phyloP scores from a whole-genome alignment of 1,140 invertebrate genomes.

The Telenomus remus region DNA sequence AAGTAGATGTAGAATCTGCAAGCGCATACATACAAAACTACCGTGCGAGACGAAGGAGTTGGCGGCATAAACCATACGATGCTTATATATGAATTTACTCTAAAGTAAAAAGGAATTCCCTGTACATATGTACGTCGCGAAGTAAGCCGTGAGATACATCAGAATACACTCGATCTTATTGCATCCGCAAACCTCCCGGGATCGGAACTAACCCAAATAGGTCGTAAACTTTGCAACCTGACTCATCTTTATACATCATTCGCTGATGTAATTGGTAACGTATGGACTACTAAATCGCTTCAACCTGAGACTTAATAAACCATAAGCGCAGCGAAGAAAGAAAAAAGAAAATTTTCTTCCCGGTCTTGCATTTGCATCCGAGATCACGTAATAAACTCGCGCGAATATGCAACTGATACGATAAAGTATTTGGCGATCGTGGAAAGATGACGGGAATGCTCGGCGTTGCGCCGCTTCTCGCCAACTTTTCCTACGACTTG shows the following conservation, averaged over 20 bases:
- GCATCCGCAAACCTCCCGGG: constrained; percentile 2
- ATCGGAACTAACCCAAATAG: constrained; percentile 24
- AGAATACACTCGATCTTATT: constrained; percentile 16
- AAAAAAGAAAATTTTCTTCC: constrained; percentile 1
- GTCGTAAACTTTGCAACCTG: constrained; percentile 19
- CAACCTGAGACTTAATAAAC: constrained; percentile 7
- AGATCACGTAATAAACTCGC: constrained; percentile 23
- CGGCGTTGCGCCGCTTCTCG: constrained; percentile 1
- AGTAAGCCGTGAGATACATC: constrained; percentile 22
- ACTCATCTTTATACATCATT: constrained; percentile 29
- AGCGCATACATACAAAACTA: neutral
- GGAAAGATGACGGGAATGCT: constrained; percentile 31
- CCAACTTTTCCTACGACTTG: constrained; percentile 19
- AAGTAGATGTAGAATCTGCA: too few species aligned
- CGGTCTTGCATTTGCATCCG: constrained; percentile 7
- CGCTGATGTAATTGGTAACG: constrained; percentile 11
- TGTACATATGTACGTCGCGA: constrained; percentile 7
- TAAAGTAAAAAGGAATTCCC: constrained; percentile 10
- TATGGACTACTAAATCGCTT: constrained; percentile 7
- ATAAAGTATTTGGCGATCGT: constrained; percentile 37
- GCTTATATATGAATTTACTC: constrained; percentile 17
- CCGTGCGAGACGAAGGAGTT: constrained; percentile 4
- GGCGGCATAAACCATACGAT: neutral
- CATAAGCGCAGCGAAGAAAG: neutral
- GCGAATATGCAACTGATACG: constrained; percentile 14